phyloP scores from a whole-genome alignment of 2,113 vertebrate species.

The Halcyon senegalensis region DNA sequence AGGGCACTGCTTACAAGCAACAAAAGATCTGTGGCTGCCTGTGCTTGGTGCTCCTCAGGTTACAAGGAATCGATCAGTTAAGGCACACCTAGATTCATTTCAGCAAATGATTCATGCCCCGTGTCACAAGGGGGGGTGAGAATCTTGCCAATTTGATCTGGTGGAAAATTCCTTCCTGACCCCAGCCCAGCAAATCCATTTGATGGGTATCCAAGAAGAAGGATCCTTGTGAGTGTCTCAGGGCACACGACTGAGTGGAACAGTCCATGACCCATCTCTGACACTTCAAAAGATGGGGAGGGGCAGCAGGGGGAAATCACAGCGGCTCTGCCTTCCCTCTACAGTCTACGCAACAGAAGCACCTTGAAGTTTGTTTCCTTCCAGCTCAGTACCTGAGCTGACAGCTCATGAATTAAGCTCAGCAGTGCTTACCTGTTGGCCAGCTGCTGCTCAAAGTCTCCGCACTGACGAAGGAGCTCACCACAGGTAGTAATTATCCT shows the following conservation, averaged over 20 bases:
- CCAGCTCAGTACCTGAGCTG: not conserved
- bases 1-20: not conserved
- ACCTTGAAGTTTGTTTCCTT: not conserved
- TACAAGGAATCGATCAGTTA: not conserved
- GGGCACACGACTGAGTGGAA: not conserved
- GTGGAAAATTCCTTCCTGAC: conserved; percentile 36
- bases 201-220: not conserved
- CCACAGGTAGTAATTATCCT: conserved; percentile 85
- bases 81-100: not conserved
- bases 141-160: conserved; percentile 1
- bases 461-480: conserved; percentile 81
- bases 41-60: not conserved
- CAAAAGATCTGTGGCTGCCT: not conserved
- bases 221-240: not conserved
- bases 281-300: not conserved
- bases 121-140: not conserved
- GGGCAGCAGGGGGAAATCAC: not conserved
- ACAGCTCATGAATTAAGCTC: not conserved
- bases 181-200: not conserved
- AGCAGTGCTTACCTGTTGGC: conserved; percentile 76
- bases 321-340: not conserved
- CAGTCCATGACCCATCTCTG: not conserved
- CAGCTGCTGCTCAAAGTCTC: conserved; percentile 85
- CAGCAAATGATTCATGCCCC: not conserved
- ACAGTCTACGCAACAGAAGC: rapidly evolving